phyloP scores from a whole-genome alignment of 92 coral and sea anemone species.

The Phymanthus crucifer region DNA sequence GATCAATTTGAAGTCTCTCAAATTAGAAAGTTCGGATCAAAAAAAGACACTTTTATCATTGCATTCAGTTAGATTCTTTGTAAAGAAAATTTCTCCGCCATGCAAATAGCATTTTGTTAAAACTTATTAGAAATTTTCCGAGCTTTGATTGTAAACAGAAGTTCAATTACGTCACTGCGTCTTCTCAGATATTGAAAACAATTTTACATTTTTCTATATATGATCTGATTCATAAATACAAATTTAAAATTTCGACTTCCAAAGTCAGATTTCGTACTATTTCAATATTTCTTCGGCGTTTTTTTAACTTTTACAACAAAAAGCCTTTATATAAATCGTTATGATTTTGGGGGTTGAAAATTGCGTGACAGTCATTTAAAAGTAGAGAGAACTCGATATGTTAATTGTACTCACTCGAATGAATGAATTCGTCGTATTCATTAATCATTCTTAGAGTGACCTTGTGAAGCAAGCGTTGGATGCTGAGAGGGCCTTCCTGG shows the following conservation, averaged over 20 bases:
- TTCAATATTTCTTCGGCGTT: neutral
- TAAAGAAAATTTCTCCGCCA: neutral
- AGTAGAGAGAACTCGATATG: neutral
- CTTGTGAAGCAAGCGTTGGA: conserved; percentile 56
- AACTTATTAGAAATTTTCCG: neutral
- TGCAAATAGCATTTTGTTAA: neutral
- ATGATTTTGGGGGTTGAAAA: neutral
- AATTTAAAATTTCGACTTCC: too few relatives aligned
- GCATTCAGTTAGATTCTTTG: too few relatives aligned
- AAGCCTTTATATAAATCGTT: neutral
- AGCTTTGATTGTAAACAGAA: neutral
- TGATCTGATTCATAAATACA: too few relatives aligned
- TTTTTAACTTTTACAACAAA: neutral
- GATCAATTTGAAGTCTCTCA: too few relatives aligned
- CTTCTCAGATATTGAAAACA: too few relatives aligned
- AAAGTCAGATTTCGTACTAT: neutral
- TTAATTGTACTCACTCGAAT: neutral
- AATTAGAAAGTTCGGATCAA: too few relatives aligned
- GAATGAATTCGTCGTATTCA: neutral
- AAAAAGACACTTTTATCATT: too few relatives aligned
- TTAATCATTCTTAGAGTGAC: conserved; percentile 39
- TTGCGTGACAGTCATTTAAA: neutral
- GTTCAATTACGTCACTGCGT: too few relatives aligned
- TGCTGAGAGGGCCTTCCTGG: conserved; percentile 54
- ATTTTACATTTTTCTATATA: too few relatives aligned